Base-by-base conservation (phyloP, 2,888 invertebrate genomes). In the Cecidostiba fungosa region DNA sequence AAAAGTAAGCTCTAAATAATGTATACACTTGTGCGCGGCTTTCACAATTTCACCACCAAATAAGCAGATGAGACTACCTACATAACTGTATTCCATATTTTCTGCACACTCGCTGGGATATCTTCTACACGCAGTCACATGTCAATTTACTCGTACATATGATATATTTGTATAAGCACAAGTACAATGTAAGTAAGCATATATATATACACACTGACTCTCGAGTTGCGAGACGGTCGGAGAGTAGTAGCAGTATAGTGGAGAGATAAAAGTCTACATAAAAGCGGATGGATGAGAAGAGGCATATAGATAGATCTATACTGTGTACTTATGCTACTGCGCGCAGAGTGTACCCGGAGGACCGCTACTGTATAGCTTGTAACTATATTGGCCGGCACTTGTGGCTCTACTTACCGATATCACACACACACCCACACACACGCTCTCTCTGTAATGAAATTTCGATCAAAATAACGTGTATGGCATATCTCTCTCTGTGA, bases 381-480 rank as follows among this genome's bases (percentile, higher is more conserved):
- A 32, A 70, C 36, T 70, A 43, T 36, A 39, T 43, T 72, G 39
- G 43, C 19, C 72, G 39, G 72, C 72, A 72, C 72, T 72, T 72
- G 43, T 66, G n/a, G n/a, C 72, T 72, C 39, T 72, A 36, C 39
- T n/a, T 36, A 70, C 6, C 32, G 14, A 32, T 70, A 70, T 39
- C 54, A 66, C 10, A 39, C 54, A 72, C 50, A 23, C 70, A 14
- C 19, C 23, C 5, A 69, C 23, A 19, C 39, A 69, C 80, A 78
- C 62, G 66, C 81, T 85, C 83, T 70, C 26, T 82, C 70, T 82
- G 54, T 59, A 83, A 82, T 69, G 54, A 78, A 54, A 47, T 85
- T 73, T 78, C 62, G 74, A 84, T 82, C 76, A 36, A 81, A 85
- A 62, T 77, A 76, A 50, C 66, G 82, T 87, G 83, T 79, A 85